Conservation (phyloP, 1,140 invertebrate species). For the Tetramorium alpestre region DNA sequence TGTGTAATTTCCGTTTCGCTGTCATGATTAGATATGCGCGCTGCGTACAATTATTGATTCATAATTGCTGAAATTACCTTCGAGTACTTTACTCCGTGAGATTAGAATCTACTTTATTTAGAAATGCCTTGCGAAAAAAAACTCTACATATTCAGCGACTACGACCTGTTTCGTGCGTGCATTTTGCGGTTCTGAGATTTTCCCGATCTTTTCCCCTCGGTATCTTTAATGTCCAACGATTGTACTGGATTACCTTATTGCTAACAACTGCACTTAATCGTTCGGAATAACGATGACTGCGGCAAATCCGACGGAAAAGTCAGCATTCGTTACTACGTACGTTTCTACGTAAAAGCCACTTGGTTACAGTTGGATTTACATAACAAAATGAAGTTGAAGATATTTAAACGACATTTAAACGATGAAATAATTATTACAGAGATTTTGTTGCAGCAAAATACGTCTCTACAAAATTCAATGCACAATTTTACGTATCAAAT, state of each 20-base stretch:
- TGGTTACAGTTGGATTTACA: not conserved
- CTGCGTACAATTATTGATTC: conserved; percentile 15
- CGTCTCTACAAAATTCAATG: not conserved
- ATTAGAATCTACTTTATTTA: not conserved
- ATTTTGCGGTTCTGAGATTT: conserved; percentile 6
- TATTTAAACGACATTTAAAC: not conserved
- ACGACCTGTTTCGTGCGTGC: not conserved
- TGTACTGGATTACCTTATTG: conserved; percentile 76
- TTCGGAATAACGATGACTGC: conserved; percentile 73
- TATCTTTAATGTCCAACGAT: conserved; percentile 55
- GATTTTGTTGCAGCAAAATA: not conserved
- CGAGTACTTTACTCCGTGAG: not conserved
- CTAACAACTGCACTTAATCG: conserved; percentile 76
- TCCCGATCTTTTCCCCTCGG: not conserved
- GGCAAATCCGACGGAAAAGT: conserved; percentile 31
- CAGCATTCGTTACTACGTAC: conserved; percentile 56
- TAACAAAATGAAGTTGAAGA: not conserved
- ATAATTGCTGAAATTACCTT: not conserved
- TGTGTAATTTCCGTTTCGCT: conserved; percentile 33
- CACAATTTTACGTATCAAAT: not conserved
- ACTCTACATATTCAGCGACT: not conserved
- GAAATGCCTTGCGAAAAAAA: not conserved
- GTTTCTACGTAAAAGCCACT: not conserved
- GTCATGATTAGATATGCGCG: not conserved
- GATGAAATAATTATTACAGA: not conserved